Base-by-base conservation (phyloP, 2,797 vertebrate genomes). In the Sphenodon punctatus region DNA sequence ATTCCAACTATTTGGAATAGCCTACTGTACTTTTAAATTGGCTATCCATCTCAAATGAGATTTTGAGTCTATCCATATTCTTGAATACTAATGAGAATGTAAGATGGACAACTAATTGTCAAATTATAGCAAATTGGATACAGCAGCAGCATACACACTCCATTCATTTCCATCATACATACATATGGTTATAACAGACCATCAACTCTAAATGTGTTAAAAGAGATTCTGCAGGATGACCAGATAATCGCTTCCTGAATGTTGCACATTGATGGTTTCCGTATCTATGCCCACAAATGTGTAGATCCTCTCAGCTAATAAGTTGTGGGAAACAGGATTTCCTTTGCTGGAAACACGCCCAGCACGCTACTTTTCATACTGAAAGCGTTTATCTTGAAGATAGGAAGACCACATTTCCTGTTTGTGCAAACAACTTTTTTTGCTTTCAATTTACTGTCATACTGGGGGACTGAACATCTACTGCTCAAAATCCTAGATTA, bases 291-390 rank as follows among this genome's bases (percentile, higher is more conserved):
- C 82, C 5, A 53, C 82, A 90, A 61, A 55, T 43, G 67, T 34
- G 56, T 22, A 10, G 48, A 87, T 84, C 80, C 72, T 86, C 80
- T 80, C 79, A 85, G 79, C 73, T 83, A 89, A 59, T 71, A 78
- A 87, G 75, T 53, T 43, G 61, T 88, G 89, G 94, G 94, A 96
- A 95, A 91, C 39, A 95, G 95, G 95, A 96, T 94, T 94, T 97
- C 96, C 96, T 94, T 81, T 94, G 94, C 41, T 92, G 92, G 89
- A 78, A 92, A 87, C 86, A 89, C 84, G 74, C 41, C 79, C 75
- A 83, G 76, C 2, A 19, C 68, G 88, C 80, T 76, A 82, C 71
- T 80, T 85, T 86, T 91, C 87, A 79, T 80, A 78, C 89, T 86
- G 66, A 80, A 90, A 88, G 80, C 86, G 83, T 93, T 95, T 87